Conservation (phyloP, 2,113 vertebrate genomes). For the Eurystomus gularis region DNA sequence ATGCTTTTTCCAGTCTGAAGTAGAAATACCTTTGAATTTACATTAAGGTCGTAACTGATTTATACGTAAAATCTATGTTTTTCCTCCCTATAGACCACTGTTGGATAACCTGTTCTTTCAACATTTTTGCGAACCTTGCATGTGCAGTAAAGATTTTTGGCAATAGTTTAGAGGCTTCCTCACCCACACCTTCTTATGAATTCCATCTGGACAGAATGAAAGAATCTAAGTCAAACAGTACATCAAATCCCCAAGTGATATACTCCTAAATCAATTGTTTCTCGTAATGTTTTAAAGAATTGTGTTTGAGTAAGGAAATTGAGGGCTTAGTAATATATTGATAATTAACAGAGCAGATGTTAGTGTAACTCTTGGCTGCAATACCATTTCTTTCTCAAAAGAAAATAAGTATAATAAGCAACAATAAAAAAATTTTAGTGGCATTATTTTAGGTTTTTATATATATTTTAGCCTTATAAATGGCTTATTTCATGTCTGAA, state of each 20-base stretch:
- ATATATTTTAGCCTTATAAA: not conserved
- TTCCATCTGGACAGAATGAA: constrained; percentile 48
- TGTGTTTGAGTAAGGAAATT: constrained; percentile 42
- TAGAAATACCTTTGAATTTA: not conserved
- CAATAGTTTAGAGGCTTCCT: constrained; percentile 35
- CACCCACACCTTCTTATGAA: constrained; percentile 14
- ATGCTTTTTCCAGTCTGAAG: not conserved
- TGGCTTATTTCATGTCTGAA: not conserved
- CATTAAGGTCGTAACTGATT: not conserved
- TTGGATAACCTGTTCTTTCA: constrained; percentile 9
- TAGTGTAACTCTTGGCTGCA: not conserved
- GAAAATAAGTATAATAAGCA: not conserved
- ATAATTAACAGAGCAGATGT: constrained; percentile 67
- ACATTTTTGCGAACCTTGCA: not conserved
- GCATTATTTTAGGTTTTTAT: not conserved
- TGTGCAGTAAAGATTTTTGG: constrained; percentile 31
- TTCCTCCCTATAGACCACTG: not conserved
- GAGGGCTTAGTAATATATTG: constrained; percentile 33
- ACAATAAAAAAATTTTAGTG: not conserved
- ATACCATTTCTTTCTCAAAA: not conserved
- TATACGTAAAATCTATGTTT: not conserved
- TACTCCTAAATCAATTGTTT: constrained; percentile 50
- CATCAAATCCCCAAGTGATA: constrained; percentile 36
- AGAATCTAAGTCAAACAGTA: not conserved
- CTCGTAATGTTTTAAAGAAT: constrained; percentile 11